Evolutionary conservation across 2,888 invertebrate genomes (phyloP), one percentile per base, ranked within the genome.

Genomic region (Neocrepidodera transversa): DNA sequence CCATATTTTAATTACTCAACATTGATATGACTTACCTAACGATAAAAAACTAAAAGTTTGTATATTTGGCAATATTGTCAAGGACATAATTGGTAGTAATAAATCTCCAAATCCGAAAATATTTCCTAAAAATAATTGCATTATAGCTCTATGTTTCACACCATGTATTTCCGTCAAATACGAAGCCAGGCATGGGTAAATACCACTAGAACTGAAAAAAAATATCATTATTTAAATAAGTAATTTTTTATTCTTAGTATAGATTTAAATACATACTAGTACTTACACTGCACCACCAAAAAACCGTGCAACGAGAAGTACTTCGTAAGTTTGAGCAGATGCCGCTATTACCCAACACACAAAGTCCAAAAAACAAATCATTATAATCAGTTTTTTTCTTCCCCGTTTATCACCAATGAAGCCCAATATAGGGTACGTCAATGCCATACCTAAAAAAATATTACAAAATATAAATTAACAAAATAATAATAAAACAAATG

Each of bases 251-350:
- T n/a, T n/a, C n/a, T n/a, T n/a, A n/a, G n/a, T n/a, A n/a, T n/a
- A n/a, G n/a, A n/a, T n/a, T n/a, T n/a, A n/a, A n/a, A n/a, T n/a
- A n/a, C n/a, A n/a, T n/a, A n/a, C n/a, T n/a, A n/a, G n/a, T 14
- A 50, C 50, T 36, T 50, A 50, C 50, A 26, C 36, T 23, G 36
- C 23, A 3, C 50, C 50, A 14, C 50, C 50, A n/a, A 50, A 13
- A 8, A 50, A 35, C 16, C 50, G 18, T 23, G 23, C 11, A 8
- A 36, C n/a, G 5, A 50, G 13, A 4, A 50, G 16, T 14, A 36
- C 13, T 14, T 4, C 36, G 26, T 36, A 50, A 8, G 50, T 23
- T 11, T 50, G 50, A 7, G 50, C n/a, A 10, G 11, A 36, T 1
- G 50, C 36, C 14, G 50, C 20, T 20, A 50, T 14, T 1, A 50